These are phyloP conservation scores for Tetramorium simillimum DNA, from an alignment of 1,140 invertebrate genomes.

Conservation along the genomic window DNA sequence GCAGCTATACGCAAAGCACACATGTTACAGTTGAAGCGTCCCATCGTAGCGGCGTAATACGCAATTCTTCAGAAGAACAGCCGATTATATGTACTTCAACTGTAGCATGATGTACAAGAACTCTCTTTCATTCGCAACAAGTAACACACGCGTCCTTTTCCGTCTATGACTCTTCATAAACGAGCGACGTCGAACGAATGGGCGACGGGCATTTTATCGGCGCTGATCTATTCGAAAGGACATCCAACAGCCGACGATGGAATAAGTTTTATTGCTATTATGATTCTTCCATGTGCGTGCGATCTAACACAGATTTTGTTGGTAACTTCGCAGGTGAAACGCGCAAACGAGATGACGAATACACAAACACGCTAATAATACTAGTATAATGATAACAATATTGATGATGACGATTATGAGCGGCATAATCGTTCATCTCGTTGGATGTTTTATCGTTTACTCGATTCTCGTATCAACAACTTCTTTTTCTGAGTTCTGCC, in stretches of 20 bases:
- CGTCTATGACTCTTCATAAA: neutral
- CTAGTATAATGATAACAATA: neutral
- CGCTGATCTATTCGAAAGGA: neutral
- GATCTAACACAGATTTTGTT: conserved; percentile 30
- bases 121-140: neutral
- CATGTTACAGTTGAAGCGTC: conserved; percentile 3
- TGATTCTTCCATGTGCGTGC: conserved; percentile 17
- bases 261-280: conserved; percentile 26
- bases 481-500: neutral
- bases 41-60: neutral
- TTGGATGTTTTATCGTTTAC: conserved; percentile 6
- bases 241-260: too few relatives aligned
- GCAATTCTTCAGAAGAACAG: neutral
- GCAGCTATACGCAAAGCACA: neutral
- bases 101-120: neutral
- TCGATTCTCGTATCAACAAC: neutral
- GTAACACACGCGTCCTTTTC: neutral
- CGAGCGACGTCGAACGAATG: neutral
- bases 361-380: neutral
- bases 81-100: neutral
- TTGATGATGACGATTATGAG: neutral
- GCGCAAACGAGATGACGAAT: conserved; percentile 6
- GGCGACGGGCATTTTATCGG: neutral
- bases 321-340: conserved; percentile 35
- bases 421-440: neutral